Evolutionary conservation across 2,888 invertebrate species (phyloP), one percentile per base, ranked within the genome.

Genomic region (Copidosoma aretas): DNA sequence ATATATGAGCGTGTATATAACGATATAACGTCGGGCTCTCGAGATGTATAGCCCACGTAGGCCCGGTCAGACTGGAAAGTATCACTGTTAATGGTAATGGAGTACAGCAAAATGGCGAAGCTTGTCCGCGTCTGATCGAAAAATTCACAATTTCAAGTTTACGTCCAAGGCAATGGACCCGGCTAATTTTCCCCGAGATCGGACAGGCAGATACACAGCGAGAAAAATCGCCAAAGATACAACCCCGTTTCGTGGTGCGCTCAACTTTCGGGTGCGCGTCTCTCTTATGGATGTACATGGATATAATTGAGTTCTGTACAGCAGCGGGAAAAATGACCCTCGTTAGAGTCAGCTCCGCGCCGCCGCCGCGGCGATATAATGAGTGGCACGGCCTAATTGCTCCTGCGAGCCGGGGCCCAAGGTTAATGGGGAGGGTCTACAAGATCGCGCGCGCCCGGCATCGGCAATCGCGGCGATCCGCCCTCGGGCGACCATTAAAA

Each of bases 401-500:
- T 57, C 69, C 61, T 39, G 21, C 43, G 64, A 60, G 68, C 32
- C n/a, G 46, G 25, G 49, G 39, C 49, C 57, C 57, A 68, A 64
- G 68, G 68, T 68, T 61, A 68, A 64, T 68, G 49, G n/a, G 19
- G 32, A n/a, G n/a, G n/a, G n/a, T n/a, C n/a, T n/a, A n/a, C n/a
- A n/a, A n/a, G n/a, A 59, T 19, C 10, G n/a, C 25, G 25, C 32
- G 54, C 59, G 60, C 10, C 46, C 24, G 46, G 49, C 39, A 51
- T 59, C n/a, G 19, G 39, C 46, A 41, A 61, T 61, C 43, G 15
- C 64, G 52, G 14, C 41, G 22, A 14, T 52, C 53, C 54, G 15
- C 43, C 41, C 25, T 41, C 39, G 32, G 49, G 46, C 60, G 25
- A 54, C 43, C 17, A 46, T 46, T 46, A 46, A 12, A 46, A 46